A percentile compares a stretch with the other conserved stretches of the same genome.
These are phyloP conservation scores for Ctenomys sociabilis DNA, from an alignment of 2,113 vertebrate species.

Conservation along the genomic window DNA sequence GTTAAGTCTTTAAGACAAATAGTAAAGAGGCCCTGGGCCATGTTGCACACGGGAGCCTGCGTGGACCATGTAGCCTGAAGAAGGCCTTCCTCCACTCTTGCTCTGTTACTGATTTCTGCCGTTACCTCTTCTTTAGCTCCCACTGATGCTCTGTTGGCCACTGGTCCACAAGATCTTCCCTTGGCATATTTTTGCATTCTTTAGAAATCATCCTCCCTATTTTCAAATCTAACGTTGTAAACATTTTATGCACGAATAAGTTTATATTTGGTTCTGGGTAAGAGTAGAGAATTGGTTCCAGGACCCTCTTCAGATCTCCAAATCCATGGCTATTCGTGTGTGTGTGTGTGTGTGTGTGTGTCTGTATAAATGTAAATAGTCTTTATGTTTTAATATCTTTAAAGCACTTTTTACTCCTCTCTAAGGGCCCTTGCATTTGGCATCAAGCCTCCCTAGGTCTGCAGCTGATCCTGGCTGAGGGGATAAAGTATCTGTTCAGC, in stretches of 20 bases:
- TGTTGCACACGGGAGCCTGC: background rate
- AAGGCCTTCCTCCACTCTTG: background rate
- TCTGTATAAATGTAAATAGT: background rate
- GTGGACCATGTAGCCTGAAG: background rate
- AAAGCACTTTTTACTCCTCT: background rate
- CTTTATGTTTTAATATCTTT: constrained; percentile 3
- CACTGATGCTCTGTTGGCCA: background rate
- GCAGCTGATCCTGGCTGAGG: background rate
- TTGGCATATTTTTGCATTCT: background rate
- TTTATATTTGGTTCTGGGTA: background rate
- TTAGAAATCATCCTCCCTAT: background rate
- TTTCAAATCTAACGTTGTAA: background rate
- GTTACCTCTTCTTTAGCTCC: background rate
- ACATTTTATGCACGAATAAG: background rate
- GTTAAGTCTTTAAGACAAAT: background rate
- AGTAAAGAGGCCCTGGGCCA: background rate
- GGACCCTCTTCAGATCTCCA: background rate
- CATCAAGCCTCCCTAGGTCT: background rate
- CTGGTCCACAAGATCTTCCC: background rate
- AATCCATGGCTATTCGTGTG: background rate
- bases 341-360: no score
- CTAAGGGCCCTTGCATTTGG: background rate
- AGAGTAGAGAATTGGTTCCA: background rate
- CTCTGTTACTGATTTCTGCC: background rate
- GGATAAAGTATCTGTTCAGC: background rate